These are phyloP conservation scores for Drosophila nasuta DNA, from an alignment of 1,140 invertebrate genomes.

Conservation along the genomic window DNA sequence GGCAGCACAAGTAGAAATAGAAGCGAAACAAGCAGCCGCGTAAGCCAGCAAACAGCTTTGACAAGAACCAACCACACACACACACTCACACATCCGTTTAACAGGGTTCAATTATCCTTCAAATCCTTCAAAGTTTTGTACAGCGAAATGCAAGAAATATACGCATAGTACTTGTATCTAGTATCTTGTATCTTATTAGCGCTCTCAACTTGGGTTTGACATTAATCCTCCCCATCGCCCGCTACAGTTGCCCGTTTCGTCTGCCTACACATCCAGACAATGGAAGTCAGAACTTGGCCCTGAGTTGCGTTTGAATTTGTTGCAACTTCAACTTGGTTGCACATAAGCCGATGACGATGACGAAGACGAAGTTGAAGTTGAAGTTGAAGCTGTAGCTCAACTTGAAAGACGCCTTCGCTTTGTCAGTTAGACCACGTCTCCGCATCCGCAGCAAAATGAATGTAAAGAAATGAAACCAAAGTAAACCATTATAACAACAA, in stretches of 20 bases:
- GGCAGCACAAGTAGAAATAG: not conserved
- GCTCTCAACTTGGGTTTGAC: conserved; percentile 66
- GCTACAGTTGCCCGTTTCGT: not conserved
- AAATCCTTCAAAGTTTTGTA: conserved; percentile 72
- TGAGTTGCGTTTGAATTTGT: conserved; percentile 22
- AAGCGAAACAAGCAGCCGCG: conserved; percentile 4
- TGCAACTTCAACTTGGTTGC: conserved; percentile 71
- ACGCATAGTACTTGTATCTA: conserved; percentile 21
- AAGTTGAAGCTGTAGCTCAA: conserved; percentile 25
- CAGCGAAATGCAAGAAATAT: conserved; percentile 28
- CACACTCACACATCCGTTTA: conserved; percentile 21
- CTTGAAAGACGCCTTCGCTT: conserved; percentile 18
- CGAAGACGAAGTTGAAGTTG: conserved; percentile 2
- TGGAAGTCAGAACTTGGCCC: conserved; percentile 2
- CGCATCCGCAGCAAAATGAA: conserved; percentile 41
- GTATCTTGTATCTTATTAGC: conserved; percentile 71
- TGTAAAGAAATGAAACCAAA: conserved; percentile 16
- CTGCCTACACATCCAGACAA: conserved; percentile 2
- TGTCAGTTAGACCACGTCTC: conserved; percentile 28
- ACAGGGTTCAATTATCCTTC: conserved; percentile 66
- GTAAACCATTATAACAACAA: conserved; percentile 35
- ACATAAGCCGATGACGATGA: conserved; percentile 58
- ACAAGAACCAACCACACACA: conserved; percentile 36
- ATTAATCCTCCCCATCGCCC: conserved; percentile 54
- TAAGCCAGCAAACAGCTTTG: conserved; percentile 58